phyloP scores from a whole-genome alignment of 1,140 invertebrate species.

The Drosophila baimaii region DNA sequence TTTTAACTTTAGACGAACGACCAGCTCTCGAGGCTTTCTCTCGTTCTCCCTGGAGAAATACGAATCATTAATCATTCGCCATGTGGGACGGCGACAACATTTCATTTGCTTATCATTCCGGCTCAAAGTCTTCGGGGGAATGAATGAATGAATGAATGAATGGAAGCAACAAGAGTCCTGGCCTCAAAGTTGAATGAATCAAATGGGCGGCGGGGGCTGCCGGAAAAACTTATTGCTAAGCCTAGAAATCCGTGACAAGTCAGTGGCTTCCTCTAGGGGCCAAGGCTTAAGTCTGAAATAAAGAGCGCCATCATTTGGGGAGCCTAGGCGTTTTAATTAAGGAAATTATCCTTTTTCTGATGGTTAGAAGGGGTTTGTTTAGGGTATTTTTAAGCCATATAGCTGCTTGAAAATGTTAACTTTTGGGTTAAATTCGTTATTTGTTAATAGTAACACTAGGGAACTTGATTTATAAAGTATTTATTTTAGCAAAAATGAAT shows the following conservation, averaged over 20 bases:
- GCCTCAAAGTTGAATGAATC: conserved; percentile 46
- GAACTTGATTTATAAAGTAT: too few species aligned
- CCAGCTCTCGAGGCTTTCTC: background rate
- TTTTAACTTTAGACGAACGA: conserved; percentile 37
- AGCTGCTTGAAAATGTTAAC: too few species aligned
- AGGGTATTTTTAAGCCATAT: background rate
- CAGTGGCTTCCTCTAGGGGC: conserved; percentile 23
- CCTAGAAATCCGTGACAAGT: conserved; percentile 50
- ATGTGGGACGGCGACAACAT: conserved; percentile 48
- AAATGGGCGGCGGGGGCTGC: conserved; percentile 38
- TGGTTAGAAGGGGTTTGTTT: background rate
- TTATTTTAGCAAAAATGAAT: too few species aligned
- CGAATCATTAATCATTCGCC: conserved; percentile 50
- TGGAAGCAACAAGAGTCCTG: conserved; percentile 24
- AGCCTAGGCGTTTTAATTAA: conserved; percentile 4
- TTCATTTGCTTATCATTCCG: conserved; percentile 48
- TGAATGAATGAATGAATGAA: background rate
- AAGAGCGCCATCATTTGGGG: background rate
- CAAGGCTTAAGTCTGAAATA: conserved; percentile 1
- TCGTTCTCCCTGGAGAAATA: conserved; percentile 7
- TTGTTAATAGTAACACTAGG: background rate
- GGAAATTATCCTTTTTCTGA: conserved; percentile 1
- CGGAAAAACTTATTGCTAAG: conserved; percentile 44
- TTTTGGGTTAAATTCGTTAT: background rate
- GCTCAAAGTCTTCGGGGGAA: conserved; percentile 38